Evolutionary conservation across 2,797 vertebrate genomes (phyloP), one percentile per base, ranked within the genome.

Genomic region (Megaceryle alcyon): DNA sequence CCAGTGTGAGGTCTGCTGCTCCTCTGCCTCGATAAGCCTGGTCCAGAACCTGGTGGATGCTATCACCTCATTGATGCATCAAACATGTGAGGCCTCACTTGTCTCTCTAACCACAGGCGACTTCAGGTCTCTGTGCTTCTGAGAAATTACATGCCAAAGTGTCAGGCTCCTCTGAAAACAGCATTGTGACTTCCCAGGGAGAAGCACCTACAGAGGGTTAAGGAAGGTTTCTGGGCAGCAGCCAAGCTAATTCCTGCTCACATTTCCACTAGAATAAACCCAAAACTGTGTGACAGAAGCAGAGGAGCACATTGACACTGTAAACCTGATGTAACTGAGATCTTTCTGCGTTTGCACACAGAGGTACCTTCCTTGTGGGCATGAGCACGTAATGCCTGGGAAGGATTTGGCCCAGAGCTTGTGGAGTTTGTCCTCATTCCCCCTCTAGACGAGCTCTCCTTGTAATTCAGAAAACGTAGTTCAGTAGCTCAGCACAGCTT

Each of bases 361-460:
- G 51, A 64, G 68, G 56, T 41, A 41, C 31, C 89, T 82, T 73
- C 71, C 68, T 16, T 31, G n/a, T 37, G 57, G 57, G 33, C 51
- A 12, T 0, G 1, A 66, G 23, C 85, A 68, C 2, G 3, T 54
- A 21, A n/a, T 0, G 28, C 78, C 71, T 11, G 57, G 80, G 64
- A 64, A 17, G 2, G 25, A 15, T 33, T 43, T 86, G 83, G 93
- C 83, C 86, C 53, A 46, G 66, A 39, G n/a, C 28, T 82, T 11
- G 44, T 2, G n/a, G 44, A 90, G 76, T 43, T 90, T 96, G 96
- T 96, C 96, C 95, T 96, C 88, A 95, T 94, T 94, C 90, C 66
- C 90, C 94, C 94, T 95, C 75, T 59, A 57, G 70, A 78, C 0
- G 1, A 87, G 81, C 48, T 92, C 71, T 96, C 83, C 90, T 95